phyloP scores from a whole-genome alignment of 2,797 vertebrate species.

The Poeciliopsis presidionis region DNA sequence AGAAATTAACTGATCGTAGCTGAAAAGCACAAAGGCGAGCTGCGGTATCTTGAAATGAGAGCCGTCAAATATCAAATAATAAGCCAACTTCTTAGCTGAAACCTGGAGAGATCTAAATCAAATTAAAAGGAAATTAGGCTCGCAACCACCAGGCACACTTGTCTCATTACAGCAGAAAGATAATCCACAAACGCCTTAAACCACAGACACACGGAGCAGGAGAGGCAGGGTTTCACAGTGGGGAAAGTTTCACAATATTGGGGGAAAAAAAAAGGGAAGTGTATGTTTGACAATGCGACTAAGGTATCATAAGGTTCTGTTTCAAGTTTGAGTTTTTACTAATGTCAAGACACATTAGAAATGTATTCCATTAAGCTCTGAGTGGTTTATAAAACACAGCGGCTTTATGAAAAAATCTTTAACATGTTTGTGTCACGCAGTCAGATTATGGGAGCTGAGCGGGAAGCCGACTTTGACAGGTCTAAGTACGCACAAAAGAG shows the following conservation, averaged over 20 bases:
- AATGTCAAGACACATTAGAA: slow-evolving; percentile 73
- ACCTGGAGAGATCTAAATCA: slow-evolving; percentile 76
- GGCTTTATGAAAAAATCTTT: slow-evolving; percentile 52
- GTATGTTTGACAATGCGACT: slow-evolving; percentile 63
- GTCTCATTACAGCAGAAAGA: slow-evolving; percentile 77
- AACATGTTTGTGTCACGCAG: slow-evolving; percentile 77
- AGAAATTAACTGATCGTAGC: slow-evolving; percentile 66
- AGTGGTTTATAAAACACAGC: slow-evolving; percentile 74
- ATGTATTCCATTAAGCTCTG: slow-evolving; percentile 75
- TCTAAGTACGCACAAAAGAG: slow-evolving; percentile 66
- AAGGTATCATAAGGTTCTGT: slow-evolving; percentile 63
- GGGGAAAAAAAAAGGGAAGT: slow-evolving; percentile 26
- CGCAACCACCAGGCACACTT: slow-evolving; percentile 71
- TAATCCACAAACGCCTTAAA: slow-evolving; percentile 78
- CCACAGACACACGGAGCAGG: slow-evolving; percentile 50
- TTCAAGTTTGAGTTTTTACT: slow-evolving; percentile 62
- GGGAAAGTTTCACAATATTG: slow-evolving; percentile 57
- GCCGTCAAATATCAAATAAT: slow-evolving; percentile 76
- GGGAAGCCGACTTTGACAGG: slow-evolving; percentile 70
- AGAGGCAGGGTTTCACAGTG: slow-evolving; percentile 63
- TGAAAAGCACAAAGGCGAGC: slow-evolving; percentile 73
- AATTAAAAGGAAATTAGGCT: slow-evolving; percentile 81
- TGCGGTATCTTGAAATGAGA: slow-evolving; percentile 70
- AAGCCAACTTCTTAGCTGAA: slow-evolving; percentile 72
- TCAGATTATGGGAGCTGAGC: slow-evolving; percentile 76